phyloP scores from a whole-genome alignment of 2,888 invertebrate species.

The Cecidostiba fungosa region DNA sequence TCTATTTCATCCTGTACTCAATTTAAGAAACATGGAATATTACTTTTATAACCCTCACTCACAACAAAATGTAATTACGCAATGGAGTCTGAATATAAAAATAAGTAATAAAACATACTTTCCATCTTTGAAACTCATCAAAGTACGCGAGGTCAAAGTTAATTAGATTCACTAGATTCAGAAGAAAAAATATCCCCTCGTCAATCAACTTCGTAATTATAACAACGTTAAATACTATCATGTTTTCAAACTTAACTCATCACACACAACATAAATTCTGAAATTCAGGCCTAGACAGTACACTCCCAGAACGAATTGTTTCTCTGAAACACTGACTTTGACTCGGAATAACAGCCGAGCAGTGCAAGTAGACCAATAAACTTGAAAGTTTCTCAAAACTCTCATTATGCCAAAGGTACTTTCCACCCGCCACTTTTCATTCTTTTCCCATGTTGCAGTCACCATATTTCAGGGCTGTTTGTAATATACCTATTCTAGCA shows the following conservation, averaged over 20 bases:
- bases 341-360: not conserved
- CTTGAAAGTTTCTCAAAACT: conserved; percentile 44
- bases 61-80: too few species aligned
- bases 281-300: not conserved
- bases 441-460: not conserved
- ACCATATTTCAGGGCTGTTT: conserved; percentile 3
- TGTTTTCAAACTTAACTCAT: not conserved
- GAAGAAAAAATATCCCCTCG: too few species aligned
- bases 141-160: too few species aligned
- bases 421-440: not conserved
- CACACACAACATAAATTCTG: not conserved
- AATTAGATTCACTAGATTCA: too few species aligned
- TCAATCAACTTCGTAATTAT: not conserved
- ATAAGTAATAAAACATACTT: too few species aligned
- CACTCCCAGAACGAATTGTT: not conserved
- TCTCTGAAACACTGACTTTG: conserved; percentile 10
- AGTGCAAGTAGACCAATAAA: conserved; percentile 36
- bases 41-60: too few species aligned
- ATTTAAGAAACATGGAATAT: too few species aligned
- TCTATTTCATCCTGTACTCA: too few species aligned
- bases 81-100: too few species aligned
- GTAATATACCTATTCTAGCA: not conserved
- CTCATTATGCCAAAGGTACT: conserved; percentile 45
- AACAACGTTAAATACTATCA: not conserved
- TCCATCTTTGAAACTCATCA: too few species aligned